phyloP scores from a whole-genome alignment of 2,797 vertebrate genomes.

The Odontamblyopus lacepedii region DNA sequence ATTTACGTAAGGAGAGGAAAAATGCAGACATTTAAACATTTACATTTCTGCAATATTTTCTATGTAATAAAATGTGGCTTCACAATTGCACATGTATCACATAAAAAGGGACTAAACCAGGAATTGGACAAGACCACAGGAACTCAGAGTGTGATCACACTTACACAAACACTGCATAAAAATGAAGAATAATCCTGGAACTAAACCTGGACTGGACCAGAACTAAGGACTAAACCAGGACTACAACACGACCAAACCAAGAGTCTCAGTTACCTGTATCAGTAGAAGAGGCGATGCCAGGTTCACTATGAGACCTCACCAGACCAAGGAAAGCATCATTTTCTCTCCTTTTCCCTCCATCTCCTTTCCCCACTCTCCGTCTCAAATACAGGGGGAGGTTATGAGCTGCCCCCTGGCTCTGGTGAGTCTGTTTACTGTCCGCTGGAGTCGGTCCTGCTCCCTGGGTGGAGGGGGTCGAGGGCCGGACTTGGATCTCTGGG shows the following conservation, averaged over 20 bases:
- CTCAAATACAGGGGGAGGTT: constrained; percentile 60
- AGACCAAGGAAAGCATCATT: constrained; percentile 71
- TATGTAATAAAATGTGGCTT: too few relatives aligned
- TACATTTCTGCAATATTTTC: too few relatives aligned
- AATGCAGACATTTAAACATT: too few relatives aligned
- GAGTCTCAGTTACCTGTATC: constrained; percentile 67
- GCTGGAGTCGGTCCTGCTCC: constrained; percentile 39
- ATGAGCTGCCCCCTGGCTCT: constrained; percentile 41
- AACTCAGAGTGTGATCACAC: too few relatives aligned
- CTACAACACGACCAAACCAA: too few relatives aligned
- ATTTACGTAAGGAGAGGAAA: background rate
- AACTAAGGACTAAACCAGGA: too few relatives aligned
- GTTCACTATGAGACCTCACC: constrained; percentile 90
- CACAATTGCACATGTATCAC: too few relatives aligned
- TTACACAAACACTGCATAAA: too few relatives aligned
- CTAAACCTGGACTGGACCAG: too few relatives aligned
- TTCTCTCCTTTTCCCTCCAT: constrained; percentile 46
- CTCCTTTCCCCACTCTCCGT: constrained; percentile 47
- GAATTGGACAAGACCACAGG: too few relatives aligned
- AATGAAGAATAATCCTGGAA: too few relatives aligned
- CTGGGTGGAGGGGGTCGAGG: constrained; percentile 54
- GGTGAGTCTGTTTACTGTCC: constrained; percentile 56
- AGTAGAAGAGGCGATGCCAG: constrained; percentile 78
- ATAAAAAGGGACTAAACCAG: too few relatives aligned
- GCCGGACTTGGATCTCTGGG: constrained; percentile 60